Evolutionary conservation across 35 echinoderm and acorn worm genomes (phyloP).

Genomic region (Strongylocentrotus purpuratus): DNA sequence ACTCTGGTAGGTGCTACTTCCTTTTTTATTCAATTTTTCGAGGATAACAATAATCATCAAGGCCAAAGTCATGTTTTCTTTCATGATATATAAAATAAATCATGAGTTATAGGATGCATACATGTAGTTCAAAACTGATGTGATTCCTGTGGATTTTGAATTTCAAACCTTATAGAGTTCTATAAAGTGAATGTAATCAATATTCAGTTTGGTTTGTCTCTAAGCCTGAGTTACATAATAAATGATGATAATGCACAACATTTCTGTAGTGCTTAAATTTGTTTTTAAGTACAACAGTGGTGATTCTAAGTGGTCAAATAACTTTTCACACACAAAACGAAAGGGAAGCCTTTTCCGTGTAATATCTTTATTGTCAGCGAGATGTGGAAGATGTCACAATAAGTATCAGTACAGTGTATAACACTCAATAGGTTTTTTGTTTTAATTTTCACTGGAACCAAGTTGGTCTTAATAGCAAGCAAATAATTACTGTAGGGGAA

Average conservation of each 20-base stretch:
- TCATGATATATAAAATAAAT: not conserved
- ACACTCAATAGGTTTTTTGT: too few relatives aligned
- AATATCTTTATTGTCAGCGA: too few relatives aligned
- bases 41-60: too few relatives aligned
- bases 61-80: not conserved
- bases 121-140: not conserved
- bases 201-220: not conserved
- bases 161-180: not conserved
- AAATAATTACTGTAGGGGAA: too few relatives aligned
- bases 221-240: not conserved
- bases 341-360: too few relatives aligned
- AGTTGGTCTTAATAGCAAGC: too few relatives aligned
- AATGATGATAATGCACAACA: too few relatives aligned
- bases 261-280: not conserved
- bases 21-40: not conserved
- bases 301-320: not conserved
- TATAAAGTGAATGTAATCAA: not conserved
- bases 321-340: too few relatives aligned
- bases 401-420: too few relatives aligned
- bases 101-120: too few relatives aligned
- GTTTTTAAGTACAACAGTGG: not conserved
- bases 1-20: constrained; percentile 71
- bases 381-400: too few relatives aligned
- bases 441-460: too few relatives aligned
- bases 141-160: not conserved